Conservation (phyloP, 2,797 vertebrate species). For the Okamejei kenojei region DNA sequence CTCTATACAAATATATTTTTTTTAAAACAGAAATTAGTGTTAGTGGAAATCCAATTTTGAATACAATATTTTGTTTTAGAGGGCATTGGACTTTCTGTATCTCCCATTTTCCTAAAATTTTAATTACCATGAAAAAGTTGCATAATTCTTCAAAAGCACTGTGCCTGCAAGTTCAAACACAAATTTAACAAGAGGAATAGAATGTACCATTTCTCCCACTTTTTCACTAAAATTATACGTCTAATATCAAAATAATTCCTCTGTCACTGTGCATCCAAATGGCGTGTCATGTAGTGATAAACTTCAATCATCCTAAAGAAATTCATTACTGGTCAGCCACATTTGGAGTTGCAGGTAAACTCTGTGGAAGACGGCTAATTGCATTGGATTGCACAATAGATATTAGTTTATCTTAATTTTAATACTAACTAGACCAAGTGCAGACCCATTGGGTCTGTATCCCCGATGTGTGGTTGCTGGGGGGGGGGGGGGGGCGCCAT, state of each 20-base stretch:
- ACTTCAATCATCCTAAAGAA: background rate
- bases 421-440: no score
- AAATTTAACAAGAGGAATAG: background rate
- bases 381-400: no score
- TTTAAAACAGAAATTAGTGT: background rate
- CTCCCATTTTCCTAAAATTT: background rate
- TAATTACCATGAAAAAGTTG: background rate
- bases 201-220: no score
- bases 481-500: no score
- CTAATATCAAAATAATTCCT: background rate
- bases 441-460: no score
- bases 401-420: no score
- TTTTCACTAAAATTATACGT: background rate
- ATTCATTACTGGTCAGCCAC: background rate
- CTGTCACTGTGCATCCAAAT: background rate
- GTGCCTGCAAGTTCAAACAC: background rate
- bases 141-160: background rate
- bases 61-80: background rate
- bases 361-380: background rate
- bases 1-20: constrained; percentile 57
- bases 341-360: background rate
- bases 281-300: background rate
- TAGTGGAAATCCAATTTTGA: background rate
- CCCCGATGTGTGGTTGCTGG: no score
- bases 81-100: background rate